These are phyloP conservation scores for Philonicus albiceps DNA, from an alignment of 2,888 invertebrate species.

Conservation along the genomic window DNA sequence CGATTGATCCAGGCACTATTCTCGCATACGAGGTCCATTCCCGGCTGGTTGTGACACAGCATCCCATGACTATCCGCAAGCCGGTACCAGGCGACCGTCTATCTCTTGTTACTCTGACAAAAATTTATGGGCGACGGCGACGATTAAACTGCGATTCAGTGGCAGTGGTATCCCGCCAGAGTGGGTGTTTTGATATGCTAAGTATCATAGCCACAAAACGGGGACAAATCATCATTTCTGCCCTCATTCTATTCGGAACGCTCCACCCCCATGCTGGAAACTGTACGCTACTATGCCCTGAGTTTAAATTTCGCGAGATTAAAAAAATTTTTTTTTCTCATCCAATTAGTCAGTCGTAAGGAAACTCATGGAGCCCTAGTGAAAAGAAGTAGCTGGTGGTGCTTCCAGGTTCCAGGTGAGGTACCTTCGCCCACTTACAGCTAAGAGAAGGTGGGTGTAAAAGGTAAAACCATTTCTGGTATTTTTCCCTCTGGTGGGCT, in stretches of 20 bases:
- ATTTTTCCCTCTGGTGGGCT: neutral
- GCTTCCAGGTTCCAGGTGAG: neutral
- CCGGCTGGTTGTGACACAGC: neutral
- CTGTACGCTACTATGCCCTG: neutral
- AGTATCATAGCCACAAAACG: neutral
- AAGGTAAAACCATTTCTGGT: neutral
- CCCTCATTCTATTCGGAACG: neutral
- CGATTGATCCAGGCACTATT: conserved; percentile 2
- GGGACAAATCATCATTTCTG: neutral
- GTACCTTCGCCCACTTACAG: neutral
- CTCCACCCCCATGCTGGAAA: neutral
- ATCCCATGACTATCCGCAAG: neutral
- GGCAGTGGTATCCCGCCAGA: neutral
- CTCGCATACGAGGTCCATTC: neutral
- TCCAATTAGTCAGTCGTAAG: conserved; percentile 33
- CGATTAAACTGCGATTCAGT: neutral
- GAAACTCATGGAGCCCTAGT: neutral
- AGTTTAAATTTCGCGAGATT: neutral
- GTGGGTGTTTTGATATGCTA: neutral
- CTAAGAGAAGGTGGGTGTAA: neutral
- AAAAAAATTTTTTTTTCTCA: conserved; percentile 1
- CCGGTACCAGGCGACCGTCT: neutral
- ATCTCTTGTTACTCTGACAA: neutral
- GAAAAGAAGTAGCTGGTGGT: neutral
- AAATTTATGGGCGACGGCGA: neutral